Percentiles rank a stretch among this genome's conserved stretches.
Conservation (phyloP, 2,113 vertebrate species). For the Eurypyga helias region DNA sequence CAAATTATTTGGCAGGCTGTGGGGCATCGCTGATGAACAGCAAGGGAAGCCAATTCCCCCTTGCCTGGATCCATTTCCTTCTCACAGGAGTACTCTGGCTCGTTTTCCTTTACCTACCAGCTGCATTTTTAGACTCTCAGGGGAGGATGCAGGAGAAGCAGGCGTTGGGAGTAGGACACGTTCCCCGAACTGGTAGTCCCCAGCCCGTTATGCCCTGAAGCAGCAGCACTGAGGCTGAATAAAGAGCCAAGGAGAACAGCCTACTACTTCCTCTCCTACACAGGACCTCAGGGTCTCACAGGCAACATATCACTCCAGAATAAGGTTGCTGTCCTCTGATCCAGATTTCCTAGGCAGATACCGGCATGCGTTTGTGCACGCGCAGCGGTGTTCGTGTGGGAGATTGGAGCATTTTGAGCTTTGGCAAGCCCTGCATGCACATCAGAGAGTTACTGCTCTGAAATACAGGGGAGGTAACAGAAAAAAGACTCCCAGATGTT, state of each 20-base stretch:
- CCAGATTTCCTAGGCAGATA: not conserved
- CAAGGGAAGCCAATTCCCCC: not conserved
- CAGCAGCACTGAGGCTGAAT: not conserved
- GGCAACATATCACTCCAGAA: not conserved
- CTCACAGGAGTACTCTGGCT: not conserved
- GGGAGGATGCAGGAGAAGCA: not conserved
- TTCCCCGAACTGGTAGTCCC: rapidly evolving
- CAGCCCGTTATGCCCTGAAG: not conserved
- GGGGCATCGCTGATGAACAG: not conserved
- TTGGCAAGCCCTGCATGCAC: not conserved
- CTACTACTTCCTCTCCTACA: not conserved
- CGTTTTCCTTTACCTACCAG: not conserved
- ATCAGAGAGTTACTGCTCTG: not conserved
- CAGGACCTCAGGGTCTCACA: not conserved
- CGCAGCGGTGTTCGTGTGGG: rapidly evolving
- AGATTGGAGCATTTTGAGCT: not conserved
- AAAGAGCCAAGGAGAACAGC: not conserved
- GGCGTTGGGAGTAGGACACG: not conserved
- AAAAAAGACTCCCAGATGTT: constrained; percentile 38
- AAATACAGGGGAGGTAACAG: not conserved
- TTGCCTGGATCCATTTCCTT: not conserved
- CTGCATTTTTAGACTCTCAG: not conserved
- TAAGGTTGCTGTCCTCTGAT: not conserved
- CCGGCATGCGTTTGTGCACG: rapidly evolving
- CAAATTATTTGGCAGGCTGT: not conserved